Evolutionary conservation across 37 sponge, comb jelly and placozoan species (phyloP).

Genomic region (Ephydatia muelleri): DNA sequence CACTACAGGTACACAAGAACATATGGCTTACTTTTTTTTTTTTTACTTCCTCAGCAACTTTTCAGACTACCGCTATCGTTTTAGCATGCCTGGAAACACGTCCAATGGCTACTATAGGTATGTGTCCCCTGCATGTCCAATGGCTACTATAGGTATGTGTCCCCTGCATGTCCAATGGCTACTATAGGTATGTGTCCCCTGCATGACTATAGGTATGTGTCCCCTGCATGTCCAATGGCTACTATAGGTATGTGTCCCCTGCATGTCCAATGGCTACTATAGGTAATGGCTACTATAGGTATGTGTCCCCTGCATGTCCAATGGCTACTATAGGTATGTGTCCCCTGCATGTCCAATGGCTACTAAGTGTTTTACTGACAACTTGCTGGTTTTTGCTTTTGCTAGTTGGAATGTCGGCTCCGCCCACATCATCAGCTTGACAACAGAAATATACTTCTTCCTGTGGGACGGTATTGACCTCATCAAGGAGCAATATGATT

Average conservation of each 20-base stretch:
- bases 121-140: neutral
- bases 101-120: slow-evolving; percentile 14
- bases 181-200: slow-evolving; percentile 19
- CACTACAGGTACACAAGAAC: too few species aligned
- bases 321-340: slow-evolving; percentile 14
- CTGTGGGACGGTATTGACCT: slow-evolving; percentile 17
- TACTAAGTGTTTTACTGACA: too few species aligned
- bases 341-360: too few species aligned
- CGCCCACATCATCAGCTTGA: slow-evolving; percentile 52
- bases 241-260: slow-evolving; percentile 19
- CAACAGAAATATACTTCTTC: slow-evolving; percentile 48
- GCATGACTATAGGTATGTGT: slow-evolving; percentile 19
- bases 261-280: slow-evolving; percentile 6
- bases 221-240: neutral
- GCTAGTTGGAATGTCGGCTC: slow-evolving; percentile 22
- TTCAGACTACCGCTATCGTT: slow-evolving; percentile 52
- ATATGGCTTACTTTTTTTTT: neutral
- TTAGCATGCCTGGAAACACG: slow-evolving; percentile 46
- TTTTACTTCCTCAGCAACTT: slow-evolving; percentile 31
- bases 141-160: slow-evolving; percentile 15
- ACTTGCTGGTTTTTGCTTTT: neutral
- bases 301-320: neutral
- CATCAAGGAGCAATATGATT: slow-evolving; percentile 30
- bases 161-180: neutral
- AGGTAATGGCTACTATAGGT: too few species aligned